Conservation (phyloP, 2,888 invertebrate genomes). For the Resseliella maxima region DNA sequence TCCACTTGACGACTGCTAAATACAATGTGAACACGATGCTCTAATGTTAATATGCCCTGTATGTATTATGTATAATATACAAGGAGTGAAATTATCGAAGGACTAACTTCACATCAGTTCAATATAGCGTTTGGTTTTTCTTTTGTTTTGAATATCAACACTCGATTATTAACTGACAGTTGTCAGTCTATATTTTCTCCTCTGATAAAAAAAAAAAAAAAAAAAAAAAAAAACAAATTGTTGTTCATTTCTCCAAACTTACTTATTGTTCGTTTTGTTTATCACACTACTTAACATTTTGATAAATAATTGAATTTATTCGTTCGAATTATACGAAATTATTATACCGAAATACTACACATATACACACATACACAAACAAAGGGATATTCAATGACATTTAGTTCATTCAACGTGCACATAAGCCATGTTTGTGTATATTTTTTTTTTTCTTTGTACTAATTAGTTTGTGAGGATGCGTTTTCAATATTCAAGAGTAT, state of each 20-base stretch:
- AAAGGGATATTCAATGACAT: neutral
- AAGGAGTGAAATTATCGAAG: neutral
- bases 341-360: no score
- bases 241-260: no score
- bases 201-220: no score
- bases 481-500: neutral
- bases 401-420: neutral
- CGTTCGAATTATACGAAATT: no score
- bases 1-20: slow-evolving; percentile 49
- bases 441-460: neutral
- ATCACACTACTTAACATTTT: neutral
- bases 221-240: no score
- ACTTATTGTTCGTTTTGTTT: neutral
- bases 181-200: neutral
- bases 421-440: neutral
- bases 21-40: neutral
- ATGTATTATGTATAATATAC: neutral
- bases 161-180: neutral
- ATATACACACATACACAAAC: no score
- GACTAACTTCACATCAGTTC: slow-evolving; percentile 36
- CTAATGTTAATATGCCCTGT: neutral
- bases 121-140: neutral
- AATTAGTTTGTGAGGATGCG: slow-evolving; percentile 5
- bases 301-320: neutral
- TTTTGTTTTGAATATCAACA: neutral